Percentiles rank a stretch among this genome's conserved stretches.
These are phyloP conservation scores for Ariolimax columbianus DNA, from an alignment of 2,888 invertebrate genomes.

Conservation along the genomic window DNA sequence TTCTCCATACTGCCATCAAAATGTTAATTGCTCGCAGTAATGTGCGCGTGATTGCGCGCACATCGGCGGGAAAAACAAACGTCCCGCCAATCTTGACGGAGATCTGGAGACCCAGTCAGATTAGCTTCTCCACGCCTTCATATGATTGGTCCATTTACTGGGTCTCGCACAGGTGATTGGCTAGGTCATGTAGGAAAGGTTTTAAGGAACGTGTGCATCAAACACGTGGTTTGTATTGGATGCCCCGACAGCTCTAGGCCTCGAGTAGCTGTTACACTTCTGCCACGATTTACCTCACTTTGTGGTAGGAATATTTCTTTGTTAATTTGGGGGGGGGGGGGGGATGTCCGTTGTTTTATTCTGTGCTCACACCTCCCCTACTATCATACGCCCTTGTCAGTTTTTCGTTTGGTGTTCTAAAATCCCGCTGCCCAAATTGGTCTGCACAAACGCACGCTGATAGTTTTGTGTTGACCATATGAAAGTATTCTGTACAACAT, in stretches of 20 bases:
- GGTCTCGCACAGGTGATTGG: not conserved
- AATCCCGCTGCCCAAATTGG: no score
- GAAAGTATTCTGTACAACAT: no score
- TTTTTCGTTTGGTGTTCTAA: no score
- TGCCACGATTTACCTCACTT: not conserved
- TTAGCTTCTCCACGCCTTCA: not conserved
- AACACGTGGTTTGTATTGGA: conserved; percentile 4
- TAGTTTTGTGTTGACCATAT: no score
- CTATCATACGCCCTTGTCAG: no score
- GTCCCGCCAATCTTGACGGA: not conserved
- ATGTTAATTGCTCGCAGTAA: not conserved
- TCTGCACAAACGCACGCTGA: no score
- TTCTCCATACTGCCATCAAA: conserved; percentile 2
- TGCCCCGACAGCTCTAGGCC: not conserved
- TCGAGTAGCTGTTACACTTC: not conserved
- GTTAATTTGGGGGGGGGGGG: no score
- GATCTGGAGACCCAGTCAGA: not conserved
- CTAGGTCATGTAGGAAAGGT: not conserved
- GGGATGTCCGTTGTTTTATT: not conserved
- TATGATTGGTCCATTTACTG: conserved; percentile 1
- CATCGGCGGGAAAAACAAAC: not conserved
- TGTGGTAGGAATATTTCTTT: no score
- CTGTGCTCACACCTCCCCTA: no score
- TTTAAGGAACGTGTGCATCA: not conserved
- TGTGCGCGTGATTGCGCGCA: not conserved